Conservation (phyloP, 2,113 vertebrate species). For the Phrynosoma blainvillii region DNA sequence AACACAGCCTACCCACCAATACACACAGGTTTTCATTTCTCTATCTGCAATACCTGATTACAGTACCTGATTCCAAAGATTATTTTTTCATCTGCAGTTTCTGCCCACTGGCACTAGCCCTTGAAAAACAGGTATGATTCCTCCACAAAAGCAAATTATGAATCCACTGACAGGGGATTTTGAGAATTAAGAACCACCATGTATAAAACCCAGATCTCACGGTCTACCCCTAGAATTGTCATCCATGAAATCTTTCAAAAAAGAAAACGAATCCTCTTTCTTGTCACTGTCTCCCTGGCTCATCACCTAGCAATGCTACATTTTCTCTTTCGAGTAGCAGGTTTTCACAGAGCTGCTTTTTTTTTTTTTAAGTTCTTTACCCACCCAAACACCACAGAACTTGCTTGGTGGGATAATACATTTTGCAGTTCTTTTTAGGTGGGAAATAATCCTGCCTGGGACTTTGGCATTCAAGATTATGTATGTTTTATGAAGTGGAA, state of each 20-base stretch:
- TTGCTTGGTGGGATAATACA: too few species aligned
- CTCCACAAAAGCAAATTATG: background rate
- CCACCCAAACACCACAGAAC: background rate
- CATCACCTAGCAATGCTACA: background rate
- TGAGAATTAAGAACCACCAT: background rate
- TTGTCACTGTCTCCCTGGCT: background rate
- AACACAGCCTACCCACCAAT: background rate
- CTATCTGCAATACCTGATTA: constrained; percentile 33
- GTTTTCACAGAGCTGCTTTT: background rate
- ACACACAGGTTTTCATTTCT: constrained; percentile 22
- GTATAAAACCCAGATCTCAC: background rate
- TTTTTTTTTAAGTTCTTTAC: background rate
- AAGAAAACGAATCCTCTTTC: background rate
- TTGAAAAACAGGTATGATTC: constrained; percentile 1
- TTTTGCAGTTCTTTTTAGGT: too few species aligned
- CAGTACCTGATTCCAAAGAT: constrained; percentile 11
- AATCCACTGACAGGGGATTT: background rate
- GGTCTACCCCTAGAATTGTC: background rate
- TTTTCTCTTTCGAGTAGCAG: background rate
- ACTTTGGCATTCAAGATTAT: too few species aligned
- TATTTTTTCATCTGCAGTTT: background rate
- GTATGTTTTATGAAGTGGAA: too few species aligned
- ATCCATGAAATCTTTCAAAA: background rate
- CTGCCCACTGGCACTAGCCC: background rate
- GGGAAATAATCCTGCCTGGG: too few species aligned